These are phyloP conservation scores for Lophius piscatorius DNA, from an alignment of 2,113 vertebrate species.

Conservation along the genomic window DNA sequence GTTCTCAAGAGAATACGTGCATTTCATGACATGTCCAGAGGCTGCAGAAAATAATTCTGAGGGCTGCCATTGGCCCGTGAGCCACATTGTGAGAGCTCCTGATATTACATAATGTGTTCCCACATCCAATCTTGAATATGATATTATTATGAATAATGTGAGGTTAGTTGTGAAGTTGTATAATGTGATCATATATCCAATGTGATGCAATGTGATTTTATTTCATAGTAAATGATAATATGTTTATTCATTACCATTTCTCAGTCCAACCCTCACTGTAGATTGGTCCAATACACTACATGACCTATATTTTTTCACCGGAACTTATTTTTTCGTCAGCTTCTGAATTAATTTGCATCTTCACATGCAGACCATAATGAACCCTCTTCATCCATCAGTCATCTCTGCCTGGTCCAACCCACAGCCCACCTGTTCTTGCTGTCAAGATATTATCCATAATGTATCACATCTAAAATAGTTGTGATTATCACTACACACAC, in stretches of 20 bases:
- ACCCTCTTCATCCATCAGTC: constrained; percentile 24
- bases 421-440: constrained; percentile 37
- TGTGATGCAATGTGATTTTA: not conserved
- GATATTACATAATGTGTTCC: too few species aligned
- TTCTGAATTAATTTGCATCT: not conserved
- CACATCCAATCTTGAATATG: not conserved
- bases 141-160: not conserved
- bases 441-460: constrained; percentile 33
- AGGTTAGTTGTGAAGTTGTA: not conserved
- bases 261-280: not conserved
- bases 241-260: not conserved
- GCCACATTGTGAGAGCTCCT: too few species aligned
- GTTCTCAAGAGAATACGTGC: too few species aligned
- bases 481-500: constrained; percentile 15
- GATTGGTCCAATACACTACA: too few species aligned
- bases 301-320: too few species aligned
- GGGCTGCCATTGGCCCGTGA: too few species aligned
- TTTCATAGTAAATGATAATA: not conserved
- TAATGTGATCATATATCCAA: not conserved
- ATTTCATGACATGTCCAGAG: too few species aligned
- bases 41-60: too few species aligned
- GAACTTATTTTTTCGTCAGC: not conserved
- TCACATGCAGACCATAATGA: constrained; percentile 1
- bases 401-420: constrained; percentile 5
- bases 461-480: constrained; percentile 42